Base-by-base conservation (phyloP, 1,140 invertebrate species). In the Argopecten irradians region DNA sequence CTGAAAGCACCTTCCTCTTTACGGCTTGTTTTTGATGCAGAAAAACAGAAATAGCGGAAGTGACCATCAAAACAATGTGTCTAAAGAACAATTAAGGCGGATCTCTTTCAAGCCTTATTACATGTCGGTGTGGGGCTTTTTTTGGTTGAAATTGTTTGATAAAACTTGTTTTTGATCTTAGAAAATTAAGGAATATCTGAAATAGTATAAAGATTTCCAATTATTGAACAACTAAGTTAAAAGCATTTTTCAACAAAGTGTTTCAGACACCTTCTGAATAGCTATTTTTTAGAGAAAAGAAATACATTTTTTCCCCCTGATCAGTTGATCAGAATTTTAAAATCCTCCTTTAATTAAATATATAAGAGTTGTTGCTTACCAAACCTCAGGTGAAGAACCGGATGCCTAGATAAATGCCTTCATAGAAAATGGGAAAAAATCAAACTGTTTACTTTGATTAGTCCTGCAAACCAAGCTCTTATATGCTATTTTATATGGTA, bases 131-230 rank as follows among this genome's bases (percentile, higher is more conserved):
- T n/a, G 28, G 1, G n/a, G n/a, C 36, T 39, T 39, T 71, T 71
- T 71, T 11, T 71, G 22, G 1, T 28, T 71, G 5, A 71, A 71
- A 71, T 71, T 71, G 55, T 71, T 5, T 71, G 55, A 71, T 71
- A 71, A n/a, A 71, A 71, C 55, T 28, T 71, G 55, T 71, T 71
- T 71, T 71, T 71, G 55, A 71, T 71, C 55, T 71, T 71, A 28
- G 55, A 71, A 71, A 71, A 71, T 71, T 71, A 71, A 71, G 28
- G 55, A 71, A 71, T 28, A 28, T 71, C 28, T 71, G 14, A 28
- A 71, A 71, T 2, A 11, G 16, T 71, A 71, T 3, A 71, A 71
- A 71, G 28, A n/a, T 11, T n/a, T 71, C 55, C 55, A 71, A 28
- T 71, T 28, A 71, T 71, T 71, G 14, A 71, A 71, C 55, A 28